Base-by-base conservation (phyloP, 2,113 vertebrate species). In the Calyptomena viridis region DNA sequence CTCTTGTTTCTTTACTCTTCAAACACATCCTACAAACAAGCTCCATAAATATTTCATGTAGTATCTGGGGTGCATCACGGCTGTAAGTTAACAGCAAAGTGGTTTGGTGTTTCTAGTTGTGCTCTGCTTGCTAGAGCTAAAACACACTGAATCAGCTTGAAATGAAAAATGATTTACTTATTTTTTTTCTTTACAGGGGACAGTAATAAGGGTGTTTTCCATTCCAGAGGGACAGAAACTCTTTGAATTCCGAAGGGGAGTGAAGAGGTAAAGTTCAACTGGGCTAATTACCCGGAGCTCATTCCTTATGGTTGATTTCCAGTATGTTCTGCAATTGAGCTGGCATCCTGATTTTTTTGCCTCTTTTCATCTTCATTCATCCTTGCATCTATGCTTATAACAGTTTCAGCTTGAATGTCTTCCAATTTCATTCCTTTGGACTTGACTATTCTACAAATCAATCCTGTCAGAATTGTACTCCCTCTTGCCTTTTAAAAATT, bases 221-320 rank as follows among this genome's bases (percentile, higher is more conserved):
- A 99, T 99, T 98, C 99, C 99, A 96, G 99, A 99, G 89, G 99
- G 99, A 93, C 99, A 99, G 97, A 99, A 99, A 95, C 98, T 99
- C 82, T 99, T 99, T 95, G 99, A 99, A 98, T 99, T 99, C 98
- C 98, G 99, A 86, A 98, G 99, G 95, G 99, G 99, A 95, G 99
- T 99, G 67, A 99, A 99, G 95, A 99, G 99, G 99, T 99, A 97
- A 96, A 53, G 63, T 90, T 59, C 15, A n/a, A 2, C 35, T 42
- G 25, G 24, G 52, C 62, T 73, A 33, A 55, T 87, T n/a, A 24
- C 7, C 21, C n/a, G 27, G 33, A n/a, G 4, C 44, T 74, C 8
- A 3, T 90, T 75, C 68, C 20, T 33, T 83, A 23, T 2, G 8
- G 55, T 67, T 71, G 59, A 49, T 87, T 59, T 79, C 58, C 52